Base-by-base conservation (phyloP, 1,140 invertebrate genomes). In the Acarapis woodi region DNA sequence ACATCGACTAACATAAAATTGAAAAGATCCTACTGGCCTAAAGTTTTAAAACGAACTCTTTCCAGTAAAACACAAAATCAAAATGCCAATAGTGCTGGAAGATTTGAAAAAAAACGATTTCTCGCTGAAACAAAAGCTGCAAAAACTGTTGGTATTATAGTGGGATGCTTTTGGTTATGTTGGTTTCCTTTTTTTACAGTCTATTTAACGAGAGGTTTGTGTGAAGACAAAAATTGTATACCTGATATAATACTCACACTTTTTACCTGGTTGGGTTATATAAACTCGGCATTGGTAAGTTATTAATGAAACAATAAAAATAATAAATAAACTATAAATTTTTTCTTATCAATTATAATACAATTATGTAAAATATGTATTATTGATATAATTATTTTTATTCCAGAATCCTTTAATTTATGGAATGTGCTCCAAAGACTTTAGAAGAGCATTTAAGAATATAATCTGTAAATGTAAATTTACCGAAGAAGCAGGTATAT, bases 241-340 rank as follows among this genome's bases (percentile, higher is more conserved):
- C 65, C 72, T 37, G 66, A 68, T 1, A 62, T 75, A 30, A 57
- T 80, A 24, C 83, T 90, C 56, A 83, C 74, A 28, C 66, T 90
- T 2, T 66, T 90, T 5, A 93, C 90, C 56, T 94, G 85, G 83
- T 62, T 94, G 19, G 87, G 87, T 2, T 96, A 94, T 54, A 80
- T 79, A 52, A 94, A 94, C 55, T 85, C 76, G 9, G 80, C 82
- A 18, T 32, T 43, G n/a, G n/a, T n/a, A n/a, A n/a, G n/a, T n/a
- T n/a, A n/a, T n/a, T n/a, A 32, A 72, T 87, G 41, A 93, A 90
- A 53, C 85, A 83, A 1, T 66, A 73, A 47, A 29, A 39, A 32
- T 39, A 19, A 32, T 20, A 2, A 39, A 12, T 9, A 21, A n/a
- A 2, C 3, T 33, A 31, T 9, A 14, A 4, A 14, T 12, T 32